Base-by-base conservation (phyloP, 2,797 vertebrate genomes). In the Acanthopagrus latus region DNA sequence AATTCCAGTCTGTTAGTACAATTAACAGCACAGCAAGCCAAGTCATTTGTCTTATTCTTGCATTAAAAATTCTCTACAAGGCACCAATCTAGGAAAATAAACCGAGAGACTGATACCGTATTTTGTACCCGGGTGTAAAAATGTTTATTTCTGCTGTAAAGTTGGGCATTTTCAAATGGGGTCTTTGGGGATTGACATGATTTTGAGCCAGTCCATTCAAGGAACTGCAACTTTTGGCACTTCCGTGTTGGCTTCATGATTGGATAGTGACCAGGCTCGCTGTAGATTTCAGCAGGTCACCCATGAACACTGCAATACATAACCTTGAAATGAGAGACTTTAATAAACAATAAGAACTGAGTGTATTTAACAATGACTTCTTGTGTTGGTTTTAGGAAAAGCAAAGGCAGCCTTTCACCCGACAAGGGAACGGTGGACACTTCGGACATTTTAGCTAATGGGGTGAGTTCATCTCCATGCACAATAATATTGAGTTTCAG, bases 381-480 rank as follows among this genome's bases (percentile, higher is more conserved):
- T 64, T 85, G 3, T 83, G 25, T 80, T 78, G 20, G 5, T 76
- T 67, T 44, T 29, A 94, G 91, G 71, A 90, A 84, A 82, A 86
- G 63, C 21, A 89, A 44, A 76, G 44, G 51, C 23, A 55, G n/a
- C 13, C 23, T 71, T 51, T 64, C 77, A 57, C 60, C 48, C 0
- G 18, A 66, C 44, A 56, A 64, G 7, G 38, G 64, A 20, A 9
- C 20, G 33, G 51, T 63, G 66, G 77, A 88, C 52, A 43, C 63
- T 29, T 62, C 83, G 29, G 75, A 83, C 9, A 1, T 69, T 62
- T 48, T 89, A 23, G 72, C 71, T 47, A 73, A 84, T 73, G 65
- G 63, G 83, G 92, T 93, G 44, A 89, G 86, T 87, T 73, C 58
- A 41, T 11, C 7, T 14, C 1, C 4, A 27, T 27, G 20, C 12